phyloP scores from a whole-genome alignment of 2,888 invertebrate genomes.

The Trisateles emortualis region DNA sequence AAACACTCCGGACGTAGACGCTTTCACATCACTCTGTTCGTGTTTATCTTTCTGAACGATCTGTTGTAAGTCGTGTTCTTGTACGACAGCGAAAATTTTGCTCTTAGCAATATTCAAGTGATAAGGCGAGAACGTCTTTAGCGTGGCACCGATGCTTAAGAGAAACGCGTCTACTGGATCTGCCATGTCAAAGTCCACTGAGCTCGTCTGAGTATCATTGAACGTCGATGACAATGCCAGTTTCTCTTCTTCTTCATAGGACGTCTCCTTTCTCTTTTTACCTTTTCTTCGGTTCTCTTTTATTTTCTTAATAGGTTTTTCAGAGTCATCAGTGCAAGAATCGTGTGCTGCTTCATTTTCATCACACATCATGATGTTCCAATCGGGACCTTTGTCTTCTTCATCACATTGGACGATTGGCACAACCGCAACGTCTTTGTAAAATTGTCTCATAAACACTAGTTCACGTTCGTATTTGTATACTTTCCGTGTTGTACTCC shows the following conservation, averaged over 20 bases:
- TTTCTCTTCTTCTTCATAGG: conserved; percentile 40
- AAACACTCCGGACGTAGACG: conserved; percentile 46
- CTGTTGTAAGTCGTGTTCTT: conserved; percentile 80
- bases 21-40: conserved; percentile 54
- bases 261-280: conserved; percentile 22
- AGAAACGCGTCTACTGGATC: conserved; percentile 79
- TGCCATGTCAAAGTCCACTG: conserved; percentile 62
- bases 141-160: conserved; percentile 74
- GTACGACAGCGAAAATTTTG: conserved; percentile 79
- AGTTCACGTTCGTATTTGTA: conserved; percentile 78
- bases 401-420: conserved; percentile 43
- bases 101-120: conserved; percentile 80
- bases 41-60: conserved; percentile 68
- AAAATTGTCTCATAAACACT: conserved; percentile 71
- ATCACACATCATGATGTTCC: conserved; percentile 25
- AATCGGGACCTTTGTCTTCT: conserved; percentile 36
- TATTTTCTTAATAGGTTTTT: conserved; percentile 46
- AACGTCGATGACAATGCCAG: conserved; percentile 50
- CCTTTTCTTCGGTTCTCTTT: conserved; percentile 34
- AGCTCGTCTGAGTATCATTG: conserved; percentile 44
- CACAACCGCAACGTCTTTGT: conserved; percentile 61
- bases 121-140: conserved; percentile 78
- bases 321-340: conserved; percentile 54
- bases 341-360: not conserved
- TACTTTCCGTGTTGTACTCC: conserved; percentile 46